Conservation (phyloP, 2,113 vertebrate genomes). For the Cariama cristata region DNA sequence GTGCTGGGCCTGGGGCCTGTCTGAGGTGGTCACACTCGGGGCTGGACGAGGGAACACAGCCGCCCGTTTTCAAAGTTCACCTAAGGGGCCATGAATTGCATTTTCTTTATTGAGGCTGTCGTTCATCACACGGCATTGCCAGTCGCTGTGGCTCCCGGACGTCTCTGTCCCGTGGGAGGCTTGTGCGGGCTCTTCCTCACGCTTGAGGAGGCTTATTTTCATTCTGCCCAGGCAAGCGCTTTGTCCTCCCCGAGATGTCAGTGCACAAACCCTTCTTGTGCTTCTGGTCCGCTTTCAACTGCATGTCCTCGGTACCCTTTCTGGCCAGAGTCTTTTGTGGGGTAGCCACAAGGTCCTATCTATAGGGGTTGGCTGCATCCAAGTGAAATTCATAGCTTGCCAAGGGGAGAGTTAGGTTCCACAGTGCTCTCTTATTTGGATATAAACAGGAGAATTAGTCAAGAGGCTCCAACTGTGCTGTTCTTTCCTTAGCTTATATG, state of each 20-base stretch:
- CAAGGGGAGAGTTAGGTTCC: constrained; percentile 15
- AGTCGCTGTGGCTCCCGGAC: background rate
- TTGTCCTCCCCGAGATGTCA: background rate
- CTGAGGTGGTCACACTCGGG: rapidly evolving
- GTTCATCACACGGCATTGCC: rapidly evolving
- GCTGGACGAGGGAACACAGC: rapidly evolving
- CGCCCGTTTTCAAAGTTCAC: rapidly evolving
- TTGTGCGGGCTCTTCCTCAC: rapidly evolving
- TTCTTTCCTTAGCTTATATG: constrained; percentile 33
- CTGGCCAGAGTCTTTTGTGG: background rate
- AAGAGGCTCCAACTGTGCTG: constrained; percentile 46
- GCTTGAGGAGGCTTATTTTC: background rate
- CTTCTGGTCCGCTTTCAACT: background rate
- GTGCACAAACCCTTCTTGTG: background rate
- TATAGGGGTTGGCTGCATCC: constrained; percentile 15
- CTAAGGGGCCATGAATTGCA: rapidly evolving
- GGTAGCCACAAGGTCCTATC: constrained; percentile 23
- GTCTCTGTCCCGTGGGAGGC: rapidly evolving
- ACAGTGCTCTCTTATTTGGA: constrained; percentile 45
- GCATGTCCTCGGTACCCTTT: background rate
- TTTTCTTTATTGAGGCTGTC: rapidly evolving
- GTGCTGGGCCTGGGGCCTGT: background rate
- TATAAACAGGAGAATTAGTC: constrained; percentile 53
- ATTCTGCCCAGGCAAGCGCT: background rate
- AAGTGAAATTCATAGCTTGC: constrained; percentile 41